These are phyloP conservation scores for Rhyzopertha dominica DNA, from an alignment of 1,140 invertebrate species.

Conservation along the genomic window DNA sequence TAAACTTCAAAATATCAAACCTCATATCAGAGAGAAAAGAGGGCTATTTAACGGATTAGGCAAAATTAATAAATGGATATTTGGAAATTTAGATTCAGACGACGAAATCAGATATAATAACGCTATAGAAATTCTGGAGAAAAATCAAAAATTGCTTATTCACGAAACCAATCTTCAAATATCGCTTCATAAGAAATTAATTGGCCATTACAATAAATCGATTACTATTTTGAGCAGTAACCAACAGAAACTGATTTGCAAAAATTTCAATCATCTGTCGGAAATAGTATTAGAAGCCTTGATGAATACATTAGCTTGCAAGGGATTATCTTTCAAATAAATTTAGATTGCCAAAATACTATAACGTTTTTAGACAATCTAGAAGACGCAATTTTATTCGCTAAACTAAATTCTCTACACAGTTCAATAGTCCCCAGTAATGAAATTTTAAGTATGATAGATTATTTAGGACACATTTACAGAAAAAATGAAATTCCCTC, in stretches of 20 bases:
- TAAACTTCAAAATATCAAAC: too few relatives aligned
- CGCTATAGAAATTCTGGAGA: not conserved
- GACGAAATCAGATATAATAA: conserved; percentile 1
- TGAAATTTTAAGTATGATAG: too few relatives aligned
- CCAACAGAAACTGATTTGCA: conserved; percentile 1
- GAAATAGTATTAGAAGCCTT: not conserved
- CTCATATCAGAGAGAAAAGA: too few relatives aligned
- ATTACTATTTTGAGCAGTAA: not conserved
- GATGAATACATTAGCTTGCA: not conserved
- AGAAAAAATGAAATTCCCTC: too few relatives aligned
- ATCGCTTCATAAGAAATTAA: not conserved
- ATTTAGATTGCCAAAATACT: not conserved
- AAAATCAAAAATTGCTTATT: conserved; percentile 5
- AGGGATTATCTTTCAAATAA: conserved; percentile 3
- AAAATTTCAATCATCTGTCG: conserved; percentile 1
- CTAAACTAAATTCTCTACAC: not conserved
- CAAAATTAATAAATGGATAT: conserved; percentile 4
- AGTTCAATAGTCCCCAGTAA: too few relatives aligned
- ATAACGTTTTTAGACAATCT: not conserved
- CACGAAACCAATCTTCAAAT: conserved; percentile 9
- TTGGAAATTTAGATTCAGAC: not conserved
- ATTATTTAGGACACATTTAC: too few relatives aligned
- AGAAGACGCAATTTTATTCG: not conserved
- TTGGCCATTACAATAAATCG: not conserved
- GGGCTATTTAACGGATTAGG: not conserved